Conservation (phyloP, 1,140 invertebrate genomes). For the Drosophila lacertosa region DNA sequence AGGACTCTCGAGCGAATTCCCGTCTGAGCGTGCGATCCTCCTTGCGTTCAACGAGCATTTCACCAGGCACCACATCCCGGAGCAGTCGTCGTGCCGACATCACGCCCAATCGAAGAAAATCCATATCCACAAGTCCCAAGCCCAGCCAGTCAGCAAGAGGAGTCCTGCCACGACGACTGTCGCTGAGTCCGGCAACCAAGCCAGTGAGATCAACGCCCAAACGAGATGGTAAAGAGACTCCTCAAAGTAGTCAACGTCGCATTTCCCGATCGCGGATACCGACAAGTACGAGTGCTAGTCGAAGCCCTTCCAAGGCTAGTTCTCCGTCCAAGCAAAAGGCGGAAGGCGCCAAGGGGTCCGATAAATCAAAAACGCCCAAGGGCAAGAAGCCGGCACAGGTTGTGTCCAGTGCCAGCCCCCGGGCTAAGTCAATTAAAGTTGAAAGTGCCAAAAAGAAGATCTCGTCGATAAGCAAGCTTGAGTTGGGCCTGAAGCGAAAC, state of each 20-base stretch:
- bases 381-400: constrained; percentile 19
- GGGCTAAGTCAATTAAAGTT: constrained; percentile 53
- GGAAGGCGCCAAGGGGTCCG: constrained; percentile 21
- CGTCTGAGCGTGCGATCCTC: constrained; percentile 70
- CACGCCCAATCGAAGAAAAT: constrained; percentile 60
- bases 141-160: neutral
- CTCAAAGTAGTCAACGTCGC: constrained; percentile 16
- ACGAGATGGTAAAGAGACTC: constrained; percentile 4
- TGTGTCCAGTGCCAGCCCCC: constrained; percentile 32
- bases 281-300: constrained; percentile 29
- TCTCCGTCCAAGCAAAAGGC: constrained; percentile 46
- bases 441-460: constrained; percentile 81
- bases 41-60: constrained; percentile 56
- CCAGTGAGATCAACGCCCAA: constrained; percentile 10
- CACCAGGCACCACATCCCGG: constrained; percentile 49
- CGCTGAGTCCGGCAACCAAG: constrained; percentile 57
- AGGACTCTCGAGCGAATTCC: constrained; percentile 71
- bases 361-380: constrained; percentile 23
- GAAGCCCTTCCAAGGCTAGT: constrained; percentile 30
- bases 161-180: constrained; percentile 45
- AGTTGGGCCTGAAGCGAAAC: constrained; percentile 2
- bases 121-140: constrained; percentile 67
- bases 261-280: constrained; percentile 73
- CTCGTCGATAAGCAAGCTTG: constrained; percentile 29
- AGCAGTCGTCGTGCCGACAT: constrained; percentile 29